These are phyloP conservation scores for Phyllotreta cruciferae DNA, from an alignment of 2,888 invertebrate species.

Conservation along the genomic window DNA sequence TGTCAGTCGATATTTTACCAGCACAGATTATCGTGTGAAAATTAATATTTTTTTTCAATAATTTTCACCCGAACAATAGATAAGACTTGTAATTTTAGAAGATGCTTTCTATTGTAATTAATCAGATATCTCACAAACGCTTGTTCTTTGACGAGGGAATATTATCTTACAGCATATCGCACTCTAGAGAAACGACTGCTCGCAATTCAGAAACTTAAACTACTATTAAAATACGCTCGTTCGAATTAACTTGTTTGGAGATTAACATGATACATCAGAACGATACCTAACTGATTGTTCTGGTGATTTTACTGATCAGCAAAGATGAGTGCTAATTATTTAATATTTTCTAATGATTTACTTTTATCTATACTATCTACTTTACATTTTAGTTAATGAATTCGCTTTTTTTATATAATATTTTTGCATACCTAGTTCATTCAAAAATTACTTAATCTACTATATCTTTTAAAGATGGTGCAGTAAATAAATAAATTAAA, in stretches of 20 bases:
- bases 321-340: too few relatives aligned
- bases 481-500: too few relatives aligned
- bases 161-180: conserved; percentile 11
- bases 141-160: conserved; percentile 14
- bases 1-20: conserved; percentile 25
- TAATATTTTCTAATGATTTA: too few relatives aligned
- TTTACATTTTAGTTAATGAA: too few relatives aligned
- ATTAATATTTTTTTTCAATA: conserved; percentile 27
- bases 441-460: too few relatives aligned
- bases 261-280: not conserved
- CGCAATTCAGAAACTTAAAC: not conserved
- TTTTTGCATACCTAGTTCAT: too few relatives aligned
- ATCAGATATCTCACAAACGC: conserved; percentile 15
- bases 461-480: too few relatives aligned
- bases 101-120: conserved; percentile 20
- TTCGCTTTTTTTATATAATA: too few relatives aligned
- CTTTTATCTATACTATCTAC: too few relatives aligned
- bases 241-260: not conserved
- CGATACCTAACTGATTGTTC: not conserved
- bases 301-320: too few relatives aligned
- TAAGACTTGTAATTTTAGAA: conserved; percentile 13
- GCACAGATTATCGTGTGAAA: conserved; percentile 31
- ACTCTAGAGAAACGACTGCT: not conserved
- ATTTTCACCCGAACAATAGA: conserved; percentile 32
- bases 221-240: not conserved